Percentiles rank a stretch among this genome's conserved stretches.
These are phyloP conservation scores for Tenthredo mesomela DNA, from an alignment of 2,888 invertebrate genomes.

Conservation along the genomic window DNA sequence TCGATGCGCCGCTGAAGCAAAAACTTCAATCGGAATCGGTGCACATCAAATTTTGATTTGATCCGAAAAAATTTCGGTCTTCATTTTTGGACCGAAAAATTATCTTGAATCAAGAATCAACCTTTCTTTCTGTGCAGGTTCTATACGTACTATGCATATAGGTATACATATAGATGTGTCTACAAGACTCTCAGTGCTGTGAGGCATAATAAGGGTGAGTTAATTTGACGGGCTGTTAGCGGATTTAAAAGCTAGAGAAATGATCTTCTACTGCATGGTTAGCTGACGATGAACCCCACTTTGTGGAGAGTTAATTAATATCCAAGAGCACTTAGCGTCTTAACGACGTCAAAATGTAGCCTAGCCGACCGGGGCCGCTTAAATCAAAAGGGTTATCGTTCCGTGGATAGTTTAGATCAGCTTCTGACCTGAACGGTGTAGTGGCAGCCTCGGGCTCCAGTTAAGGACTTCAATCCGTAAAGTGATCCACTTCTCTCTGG, in stretches of 20 bases:
- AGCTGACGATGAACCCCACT: slow-evolving; percentile 37
- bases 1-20: background rate
- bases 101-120: no score
- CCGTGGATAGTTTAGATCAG: slow-evolving; percentile 2
- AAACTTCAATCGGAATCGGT: background rate
- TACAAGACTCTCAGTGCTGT: background rate
- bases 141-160: background rate
- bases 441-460: background rate
- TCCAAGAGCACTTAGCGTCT: slow-evolving; percentile 40
- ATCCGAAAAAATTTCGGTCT: no score
- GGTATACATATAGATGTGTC: background rate
- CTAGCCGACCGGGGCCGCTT: background rate
- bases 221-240: slow-evolving; percentile 41
- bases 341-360: slow-evolving; percentile 41
- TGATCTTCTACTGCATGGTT: slow-evolving; percentile 7
- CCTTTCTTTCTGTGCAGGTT: no score
- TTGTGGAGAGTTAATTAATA: slow-evolving; percentile 43
- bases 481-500: background rate
- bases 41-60: no score
- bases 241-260: slow-evolving; percentile 23
- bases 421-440: background rate
- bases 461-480: background rate
- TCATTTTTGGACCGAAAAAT: no score
- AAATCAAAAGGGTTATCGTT: slow-evolving; percentile 34
- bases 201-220: background rate